Evolutionary conservation across 1,140 invertebrate genomes (phyloP).

Genomic region (Temnothorax curvispinosus): DNA sequence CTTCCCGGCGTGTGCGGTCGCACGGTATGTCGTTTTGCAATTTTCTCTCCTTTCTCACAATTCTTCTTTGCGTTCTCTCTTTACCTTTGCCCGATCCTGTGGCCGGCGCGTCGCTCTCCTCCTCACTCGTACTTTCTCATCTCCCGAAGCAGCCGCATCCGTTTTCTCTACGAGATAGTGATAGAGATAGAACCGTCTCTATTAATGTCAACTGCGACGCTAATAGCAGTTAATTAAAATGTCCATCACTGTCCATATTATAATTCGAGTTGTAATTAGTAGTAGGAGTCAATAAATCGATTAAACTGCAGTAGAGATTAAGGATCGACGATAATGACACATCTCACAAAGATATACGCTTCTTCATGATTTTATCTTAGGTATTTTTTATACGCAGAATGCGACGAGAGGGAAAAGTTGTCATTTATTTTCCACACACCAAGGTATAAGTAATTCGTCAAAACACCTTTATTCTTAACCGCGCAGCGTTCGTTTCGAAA

Average conservation of each 20-base stretch:
- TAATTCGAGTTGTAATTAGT: background rate
- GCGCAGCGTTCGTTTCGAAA: background rate
- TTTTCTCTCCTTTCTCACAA: conserved; percentile 65
- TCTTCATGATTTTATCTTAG: background rate
- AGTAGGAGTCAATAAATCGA: background rate
- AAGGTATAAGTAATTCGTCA: background rate
- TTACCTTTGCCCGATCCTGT: conserved; percentile 58
- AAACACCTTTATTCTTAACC: background rate
- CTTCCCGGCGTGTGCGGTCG: conserved; percentile 53
- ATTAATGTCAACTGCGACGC: background rate
- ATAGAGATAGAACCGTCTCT: background rate
- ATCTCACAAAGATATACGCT: background rate
- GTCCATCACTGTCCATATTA: background rate
- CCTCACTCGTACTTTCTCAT: conserved; percentile 26
- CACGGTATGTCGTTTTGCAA: conserved; percentile 67
- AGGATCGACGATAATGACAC: background rate
- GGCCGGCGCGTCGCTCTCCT: conserved; percentile 11
- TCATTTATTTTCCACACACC: background rate
- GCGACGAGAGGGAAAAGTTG: background rate
- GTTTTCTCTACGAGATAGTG: conserved; percentile 8
- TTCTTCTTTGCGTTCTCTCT: conserved; percentile 39
- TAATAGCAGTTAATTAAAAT: conserved; percentile 13
- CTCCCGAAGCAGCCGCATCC: conserved; percentile 19
- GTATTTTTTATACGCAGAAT: background rate
- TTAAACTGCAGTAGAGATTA: background rate